Evolutionary conservation across 2,888 invertebrate species (phyloP), one percentile per base, ranked within the genome.

Genomic region (Xestia c-nigrum): DNA sequence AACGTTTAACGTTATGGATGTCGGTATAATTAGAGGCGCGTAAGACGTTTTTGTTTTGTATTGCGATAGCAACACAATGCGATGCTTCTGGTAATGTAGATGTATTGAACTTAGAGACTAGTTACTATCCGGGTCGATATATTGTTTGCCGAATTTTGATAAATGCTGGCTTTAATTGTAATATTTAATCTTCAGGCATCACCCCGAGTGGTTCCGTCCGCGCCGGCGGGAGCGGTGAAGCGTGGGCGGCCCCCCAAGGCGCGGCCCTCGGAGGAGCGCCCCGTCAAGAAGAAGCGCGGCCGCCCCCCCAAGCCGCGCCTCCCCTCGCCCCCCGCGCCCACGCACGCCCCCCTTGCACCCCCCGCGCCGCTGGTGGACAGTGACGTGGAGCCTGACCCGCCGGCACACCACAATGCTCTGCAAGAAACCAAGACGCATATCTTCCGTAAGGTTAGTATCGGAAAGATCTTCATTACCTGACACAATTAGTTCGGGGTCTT

Each of bases 161-260:
- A 38, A 73, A 16, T 24, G 24, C 14, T 7, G 1, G 9, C 21
- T 46, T 16, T 50, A 78, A 70, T 24, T 14, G 38, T 6, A 14
- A 31, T 38, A 19, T 73, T 70, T 40, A 14, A 55, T 46, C 7
- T 12, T 0, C 93, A 87, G 93, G 86, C 86, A 87, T 96, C 91
- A 84, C 95, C 93, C 31, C 92, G 93, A 71, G 92, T 91, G 50
- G 86, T 90, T 0, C 78, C 87, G 7, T 78, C 89, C 85, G 89
- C 88, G 66, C 66, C 83, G 0, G 12, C 77, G 79, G 87, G 83
- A 82, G 83, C 86, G 24, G 85, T 92, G 81, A 97, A 97, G 88
- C 97, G 97, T 38, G 97, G 97, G 0, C 94, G 97, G 68, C 97
- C 97, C 12, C 95, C 97, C 5, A 97, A 97, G 86, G 89, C 93